Base-by-base conservation (phyloP, 2,888 invertebrate species). In the Dynastes hyllus region DNA sequence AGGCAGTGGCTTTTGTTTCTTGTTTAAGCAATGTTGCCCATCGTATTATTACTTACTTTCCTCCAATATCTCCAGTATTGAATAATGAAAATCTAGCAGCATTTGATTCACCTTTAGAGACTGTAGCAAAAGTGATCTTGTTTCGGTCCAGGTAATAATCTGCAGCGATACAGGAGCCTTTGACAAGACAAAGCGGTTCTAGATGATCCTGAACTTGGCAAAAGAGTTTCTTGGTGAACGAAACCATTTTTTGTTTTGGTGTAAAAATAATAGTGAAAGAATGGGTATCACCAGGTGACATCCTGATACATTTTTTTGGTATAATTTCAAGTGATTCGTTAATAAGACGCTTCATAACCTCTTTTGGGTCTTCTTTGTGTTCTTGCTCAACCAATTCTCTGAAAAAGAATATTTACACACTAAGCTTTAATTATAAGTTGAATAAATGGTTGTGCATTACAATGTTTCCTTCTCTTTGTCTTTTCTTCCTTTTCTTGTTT, bases 31-130 rank as follows among this genome's bases (percentile, higher is more conserved):
- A 45, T 45, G 45, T 45, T 11, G 11, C 8, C 11, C 0, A 1
- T 45, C 6, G 9, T 45, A 37, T 45, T 11, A 11, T 45, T 40
- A 67, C 58, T 84, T 84, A 91, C 92, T 86, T 90, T 27, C 91
- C 89, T 70, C 91, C 91, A 78, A 91, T 87, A 83, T 92, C 92
- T 2, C 93, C 92, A 6, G 87, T 89, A 85, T 93, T 93, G 69
- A 86, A 86, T 83, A 93, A 86, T 50, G 90, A 84, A 32, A 92
- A 85, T 82, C 88, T 90, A 45, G 89, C 84, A 8, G 88, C 87
- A 58, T 86, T 87, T 27, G 85, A 85, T 79, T 89, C 90, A 22
- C 90, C 89, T 80, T 90, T 87, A 6, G 91, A 89, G 0, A 92
- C 89, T 51, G 90, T 89, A n/a, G 91, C 91, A 82, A 92, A 92